Evolutionary conservation across 2,797 vertebrate genomes (phyloP).

Genomic region (Novumbra hubbsi): DNA sequence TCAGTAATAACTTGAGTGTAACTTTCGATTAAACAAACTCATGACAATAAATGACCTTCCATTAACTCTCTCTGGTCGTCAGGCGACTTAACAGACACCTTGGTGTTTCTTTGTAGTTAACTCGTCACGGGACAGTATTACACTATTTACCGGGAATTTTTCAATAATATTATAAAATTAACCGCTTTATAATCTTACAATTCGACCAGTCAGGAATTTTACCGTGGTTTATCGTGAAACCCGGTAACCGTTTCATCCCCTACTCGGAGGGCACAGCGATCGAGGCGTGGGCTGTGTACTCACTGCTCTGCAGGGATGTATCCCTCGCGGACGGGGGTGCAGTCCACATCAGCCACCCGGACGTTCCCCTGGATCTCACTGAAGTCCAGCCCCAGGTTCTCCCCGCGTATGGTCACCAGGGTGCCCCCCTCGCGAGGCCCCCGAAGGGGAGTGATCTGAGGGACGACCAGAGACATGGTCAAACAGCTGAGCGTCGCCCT

Average conservation of each 20-base stretch:
- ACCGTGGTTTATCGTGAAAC: too few relatives aligned
- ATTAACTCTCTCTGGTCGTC: neutral
- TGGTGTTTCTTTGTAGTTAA: neutral
- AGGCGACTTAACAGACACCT: neutral
- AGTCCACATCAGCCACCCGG: slow-evolving; percentile 93
- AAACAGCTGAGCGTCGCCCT: neutral
- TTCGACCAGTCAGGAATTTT: too few relatives aligned
- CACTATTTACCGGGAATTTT: too few relatives aligned
- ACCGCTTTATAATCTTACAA: too few relatives aligned
- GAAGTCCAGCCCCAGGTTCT: slow-evolving; percentile 95
- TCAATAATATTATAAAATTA: too few relatives aligned
- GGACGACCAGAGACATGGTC: slow-evolving; percentile 5
- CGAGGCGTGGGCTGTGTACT: slow-evolving; percentile 60
- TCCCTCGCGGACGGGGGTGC: slow-evolving; percentile 88
- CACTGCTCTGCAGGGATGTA: slow-evolving; percentile 98
- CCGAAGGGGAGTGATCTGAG: slow-evolving; percentile 87
- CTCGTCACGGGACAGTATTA: neutral
- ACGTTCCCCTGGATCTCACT: slow-evolving; percentile 88
- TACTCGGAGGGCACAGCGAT: neutral
- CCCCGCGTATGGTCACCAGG: slow-evolving; percentile 92
- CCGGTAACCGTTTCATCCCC: too few relatives aligned
- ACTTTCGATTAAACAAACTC: neutral
- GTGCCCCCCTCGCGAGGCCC: slow-evolving; percentile 96
- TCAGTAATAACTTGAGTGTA: too few relatives aligned
- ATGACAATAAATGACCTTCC: neutral